A percentile compares a stretch with the other conserved stretches of the same genome.
phyloP scores from a whole-genome alignment of 2,113 vertebrate species.

The Tachysurus fulvidraco region DNA sequence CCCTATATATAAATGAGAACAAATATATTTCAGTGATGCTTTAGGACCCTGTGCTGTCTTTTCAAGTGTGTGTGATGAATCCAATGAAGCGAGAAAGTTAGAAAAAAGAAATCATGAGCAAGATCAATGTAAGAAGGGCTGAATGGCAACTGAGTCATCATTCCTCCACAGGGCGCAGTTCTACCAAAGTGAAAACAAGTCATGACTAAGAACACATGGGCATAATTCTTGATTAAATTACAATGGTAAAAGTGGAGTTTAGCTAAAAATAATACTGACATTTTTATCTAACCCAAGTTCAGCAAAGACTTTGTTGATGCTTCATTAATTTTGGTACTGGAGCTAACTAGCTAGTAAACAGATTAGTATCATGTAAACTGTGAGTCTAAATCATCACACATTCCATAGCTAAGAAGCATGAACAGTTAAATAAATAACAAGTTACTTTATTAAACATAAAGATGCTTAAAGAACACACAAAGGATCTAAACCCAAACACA shows the following conservation, averaged over 20 bases:
- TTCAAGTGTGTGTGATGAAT: background rate
- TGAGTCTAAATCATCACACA: background rate
- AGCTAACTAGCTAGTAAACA: background rate
- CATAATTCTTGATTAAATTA: background rate
- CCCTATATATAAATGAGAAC: background rate
- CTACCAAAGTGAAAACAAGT: background rate
- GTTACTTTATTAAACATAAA: background rate
- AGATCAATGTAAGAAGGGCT: conserved; percentile 15
- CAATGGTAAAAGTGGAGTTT: background rate
- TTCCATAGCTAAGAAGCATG: background rate
- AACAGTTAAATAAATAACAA: background rate
- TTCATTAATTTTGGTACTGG: background rate
- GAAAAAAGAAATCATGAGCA: conserved; percentile 25
- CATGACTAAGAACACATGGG: background rate
- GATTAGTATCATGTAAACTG: background rate
- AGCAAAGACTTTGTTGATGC: background rate
- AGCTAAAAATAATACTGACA: background rate
- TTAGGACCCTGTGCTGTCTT: background rate
- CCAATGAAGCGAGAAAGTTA: background rate
- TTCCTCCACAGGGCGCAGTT: conserved; percentile 1
- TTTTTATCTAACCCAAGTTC: background rate
- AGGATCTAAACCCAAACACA: background rate
- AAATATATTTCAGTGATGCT: background rate
- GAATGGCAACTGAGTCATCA: conserved; percentile 5
- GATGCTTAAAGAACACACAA: background rate